phyloP scores from a whole-genome alignment of 1,140 invertebrate genomes.

The Drosophila yakuba region DNA sequence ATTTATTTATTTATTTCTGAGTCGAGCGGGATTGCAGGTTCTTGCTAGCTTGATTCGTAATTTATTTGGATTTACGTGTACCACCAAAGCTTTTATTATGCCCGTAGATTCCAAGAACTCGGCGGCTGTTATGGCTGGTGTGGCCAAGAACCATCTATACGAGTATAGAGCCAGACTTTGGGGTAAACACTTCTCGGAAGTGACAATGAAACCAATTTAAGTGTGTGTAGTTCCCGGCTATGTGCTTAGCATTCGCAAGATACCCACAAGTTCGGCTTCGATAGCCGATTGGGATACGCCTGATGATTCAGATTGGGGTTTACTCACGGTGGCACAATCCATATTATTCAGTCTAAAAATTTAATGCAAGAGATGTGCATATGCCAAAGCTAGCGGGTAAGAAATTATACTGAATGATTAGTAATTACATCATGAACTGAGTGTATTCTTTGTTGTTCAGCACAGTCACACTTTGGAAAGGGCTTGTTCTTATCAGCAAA shows the following conservation, averaged over 20 bases:
- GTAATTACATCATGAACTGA: conserved; percentile 4
- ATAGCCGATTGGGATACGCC: conserved; percentile 9
- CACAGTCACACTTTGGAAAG: conserved; percentile 5
- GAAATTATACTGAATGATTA: neutral
- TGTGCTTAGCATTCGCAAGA: conserved; percentile 60
- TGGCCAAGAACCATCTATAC: conserved; percentile 41
- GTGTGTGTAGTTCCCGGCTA: conserved; percentile 65
- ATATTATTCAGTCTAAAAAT: no score
- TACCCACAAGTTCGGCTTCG: conserved; percentile 25
- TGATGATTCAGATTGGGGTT: conserved; percentile 32
- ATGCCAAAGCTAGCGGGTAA: neutral
- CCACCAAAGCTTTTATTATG: conserved; percentile 24
- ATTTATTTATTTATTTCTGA: conserved; percentile 62
- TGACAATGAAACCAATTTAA: conserved; percentile 59
- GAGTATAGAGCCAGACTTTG: conserved; percentile 20
- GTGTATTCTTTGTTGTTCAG: conserved; percentile 15
- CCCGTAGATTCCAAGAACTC: conserved; percentile 53
- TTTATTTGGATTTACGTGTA: conserved; percentile 54
- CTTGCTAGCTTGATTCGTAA: conserved; percentile 48
- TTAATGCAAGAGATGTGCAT: neutral
- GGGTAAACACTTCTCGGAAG: conserved; percentile 70
- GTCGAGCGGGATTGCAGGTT: conserved; percentile 56
- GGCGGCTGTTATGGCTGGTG: conserved; percentile 26
- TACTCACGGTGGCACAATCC: neutral
- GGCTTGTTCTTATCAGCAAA: conserved; percentile 20